Evolutionary conservation across 2,888 invertebrate genomes (phyloP), one percentile per base, ranked within the genome.

Genomic region (Teleogryllus oceanicus): DNA sequence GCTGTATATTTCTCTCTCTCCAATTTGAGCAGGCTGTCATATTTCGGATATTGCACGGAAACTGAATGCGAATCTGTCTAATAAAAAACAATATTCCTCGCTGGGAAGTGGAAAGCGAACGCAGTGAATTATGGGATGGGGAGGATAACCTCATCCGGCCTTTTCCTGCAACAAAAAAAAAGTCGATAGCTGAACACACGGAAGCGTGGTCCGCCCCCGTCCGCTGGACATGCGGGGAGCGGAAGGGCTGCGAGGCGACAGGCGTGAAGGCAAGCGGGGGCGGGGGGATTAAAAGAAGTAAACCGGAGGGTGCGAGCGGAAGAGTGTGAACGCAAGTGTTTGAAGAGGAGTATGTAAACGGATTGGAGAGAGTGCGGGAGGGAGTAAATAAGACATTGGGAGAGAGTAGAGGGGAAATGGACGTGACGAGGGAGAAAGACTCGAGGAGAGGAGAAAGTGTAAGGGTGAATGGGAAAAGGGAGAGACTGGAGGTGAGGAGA

Each of bases 81-180:
- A 62, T 62, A 62, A 62, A 62, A 62, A 62, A 62, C 62, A 62
- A 62, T 62, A 62, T 62, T 62, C 62, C 16, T 62, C 62, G 62
- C n/a, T 62, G 62, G 62, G 62, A 62, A 62, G 62, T 62, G 62
- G 62, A 62, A 62, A 62, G 62, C 62, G 62, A 62, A 62, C 62
- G n/a, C n/a, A 62, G 62, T 62, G 62, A 62, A 62, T 62, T 62
- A 62, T 62, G 62, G 62, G 62, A 62, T 62, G 62, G 62, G 62
- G 13, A 62, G 62, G 62, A 62, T 62, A 62, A 62, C 62, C 62
- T 62, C 62, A 62, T 62, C 62, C 62, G 62, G 16, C 62, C n/a
- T 13, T 62, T 62, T n/a, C 8, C 62, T 13, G n/a, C 13, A 62
- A 62, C 13, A 62, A 62, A 62, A 62, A 62, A 62, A 62, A 62